Percentiles rank a stretch among this genome's conserved stretches.
Evolutionary conservation across 1,140 invertebrate genomes (phyloP).

Genomic region (Neoseiulus cucumeris): DNA sequence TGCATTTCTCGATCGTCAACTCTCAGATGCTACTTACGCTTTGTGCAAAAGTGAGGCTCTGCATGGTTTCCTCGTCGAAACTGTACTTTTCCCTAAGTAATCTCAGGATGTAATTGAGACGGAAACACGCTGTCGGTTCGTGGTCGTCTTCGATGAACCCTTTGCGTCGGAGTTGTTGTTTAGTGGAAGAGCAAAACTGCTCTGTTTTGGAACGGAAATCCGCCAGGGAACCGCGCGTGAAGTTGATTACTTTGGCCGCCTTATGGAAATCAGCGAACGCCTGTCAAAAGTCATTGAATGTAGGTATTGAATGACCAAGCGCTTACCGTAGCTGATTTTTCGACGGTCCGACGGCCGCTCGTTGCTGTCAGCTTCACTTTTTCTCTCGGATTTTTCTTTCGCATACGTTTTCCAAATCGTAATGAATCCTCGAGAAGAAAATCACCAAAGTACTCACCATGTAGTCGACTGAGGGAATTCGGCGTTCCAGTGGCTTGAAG

Average conservation of each 20-base stretch:
- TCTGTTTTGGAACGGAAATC: neutral
- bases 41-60: neutral
- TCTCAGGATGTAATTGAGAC: neutral
- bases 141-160: neutral
- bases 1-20: too few relatives aligned
- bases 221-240: neutral
- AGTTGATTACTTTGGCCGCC: slow-evolving; percentile 1
- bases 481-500: neutral
- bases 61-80: slow-evolving; percentile 6
- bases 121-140: slow-evolving; percentile 1
- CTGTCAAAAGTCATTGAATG: neutral
- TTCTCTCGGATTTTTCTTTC: too few relatives aligned
- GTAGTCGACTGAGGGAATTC: neutral
- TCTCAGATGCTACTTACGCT: neutral
- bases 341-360: too few relatives aligned
- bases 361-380: too few relatives aligned
- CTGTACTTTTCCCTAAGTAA: neutral
- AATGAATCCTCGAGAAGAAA: too few relatives aligned
- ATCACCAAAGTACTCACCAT: too few relatives aligned
- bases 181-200: neutral
- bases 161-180: neutral
- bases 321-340: too few relatives aligned
- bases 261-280: slow-evolving; percentile 1
- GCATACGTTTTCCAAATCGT: too few relatives aligned
- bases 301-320: too few relatives aligned